These are phyloP conservation scores for Illadopsis cleaveri DNA, from an alignment of 2,113 vertebrate genomes.

Conservation along the genomic window DNA sequence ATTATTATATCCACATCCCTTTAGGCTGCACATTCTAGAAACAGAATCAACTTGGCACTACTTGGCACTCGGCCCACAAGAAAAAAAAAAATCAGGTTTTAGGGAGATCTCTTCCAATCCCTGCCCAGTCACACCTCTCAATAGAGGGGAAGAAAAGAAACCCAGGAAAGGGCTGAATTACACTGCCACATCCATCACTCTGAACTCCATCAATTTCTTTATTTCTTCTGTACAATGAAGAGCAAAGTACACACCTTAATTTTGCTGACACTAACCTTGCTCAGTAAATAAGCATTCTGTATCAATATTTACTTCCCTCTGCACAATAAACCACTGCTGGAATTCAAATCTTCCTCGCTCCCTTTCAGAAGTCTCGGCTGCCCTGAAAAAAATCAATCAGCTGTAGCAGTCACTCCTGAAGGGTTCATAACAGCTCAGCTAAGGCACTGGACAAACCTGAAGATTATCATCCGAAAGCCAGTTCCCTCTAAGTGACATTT, in stretches of 20 bases:
- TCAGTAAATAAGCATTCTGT: slow-evolving; percentile 46
- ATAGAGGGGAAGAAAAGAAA: neutral
- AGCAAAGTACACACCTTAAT: slow-evolving; percentile 36
- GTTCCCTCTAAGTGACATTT: neutral
- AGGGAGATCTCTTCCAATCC: neutral
- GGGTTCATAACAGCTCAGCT: neutral
- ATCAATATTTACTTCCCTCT: slow-evolving; percentile 48
- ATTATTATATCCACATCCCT: rapidly evolving
- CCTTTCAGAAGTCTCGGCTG: neutral
- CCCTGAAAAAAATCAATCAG: slow-evolving; percentile 28
- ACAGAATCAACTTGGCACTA: neutral
- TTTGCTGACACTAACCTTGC: slow-evolving; percentile 24
- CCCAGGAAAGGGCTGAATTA: neutral
- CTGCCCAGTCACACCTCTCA: neutral
- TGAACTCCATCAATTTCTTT: slow-evolving; percentile 31
- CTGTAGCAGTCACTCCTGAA: slow-evolving; percentile 24
- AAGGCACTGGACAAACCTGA: neutral
- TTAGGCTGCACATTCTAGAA: rapidly evolving
- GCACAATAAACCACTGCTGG: slow-evolving; percentile 24
- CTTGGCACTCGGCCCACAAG: neutral
- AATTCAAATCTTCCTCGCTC: slow-evolving; percentile 13
- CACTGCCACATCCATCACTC: neutral
- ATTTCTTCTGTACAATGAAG: neutral
- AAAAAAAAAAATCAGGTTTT: neutral
- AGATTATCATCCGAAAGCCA: neutral